Evolutionary conservation across 2,888 invertebrate genomes (phyloP), one percentile per base, ranked within the genome.

Genomic region (Andrena trimmerana): DNA sequence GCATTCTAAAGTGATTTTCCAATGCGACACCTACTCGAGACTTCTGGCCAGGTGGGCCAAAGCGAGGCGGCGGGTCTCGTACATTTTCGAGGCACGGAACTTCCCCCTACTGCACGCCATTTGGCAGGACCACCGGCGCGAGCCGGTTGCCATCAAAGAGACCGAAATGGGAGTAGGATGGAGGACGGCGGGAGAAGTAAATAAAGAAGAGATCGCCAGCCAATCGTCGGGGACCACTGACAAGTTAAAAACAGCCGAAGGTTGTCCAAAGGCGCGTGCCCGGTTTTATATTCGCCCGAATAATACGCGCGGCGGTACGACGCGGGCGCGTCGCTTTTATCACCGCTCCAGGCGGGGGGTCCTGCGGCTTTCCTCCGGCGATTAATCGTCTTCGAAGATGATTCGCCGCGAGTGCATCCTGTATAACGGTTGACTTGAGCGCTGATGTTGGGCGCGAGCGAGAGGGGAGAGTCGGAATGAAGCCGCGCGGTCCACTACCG

Each of bases 181-280:
- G 10, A 67, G 8, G 57, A 73, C 48, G n/a, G 62, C 13, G 63
- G 48, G 29, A 16, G 36, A 59, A 31, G 20, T 20, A 60, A 75
- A 72, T 67, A 72, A 78, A 78, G 75, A 70, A 68, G 8, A 52
- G 59, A 75, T 62, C 36, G 81, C 72, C 81, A 66, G 81, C 86
- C 86, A 89, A 90, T 87, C 83, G 84, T 84, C 81, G 87, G 65
- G 78, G 79, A 77, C 71, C 84, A 68, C 85, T 87, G 84, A 85
- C 86, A 77, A 81, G 88, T 89, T 90, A 90, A 90, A 91, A 92
- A 90, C 89, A 86, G 88, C 85, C 84, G 86, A 91, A 92, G 90
- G 86, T 79, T 89, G 77, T 42, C 57, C 73, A 59, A 88, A 83
- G 72, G 42, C 52, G 78, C 71, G 71, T 60, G 50, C 65, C 70